Percentiles rank a stretch among this genome's conserved stretches.
These are phyloP conservation scores for Tetropium fuscum DNA, from an alignment of 2,888 invertebrate genomes.

Conservation along the genomic window DNA sequence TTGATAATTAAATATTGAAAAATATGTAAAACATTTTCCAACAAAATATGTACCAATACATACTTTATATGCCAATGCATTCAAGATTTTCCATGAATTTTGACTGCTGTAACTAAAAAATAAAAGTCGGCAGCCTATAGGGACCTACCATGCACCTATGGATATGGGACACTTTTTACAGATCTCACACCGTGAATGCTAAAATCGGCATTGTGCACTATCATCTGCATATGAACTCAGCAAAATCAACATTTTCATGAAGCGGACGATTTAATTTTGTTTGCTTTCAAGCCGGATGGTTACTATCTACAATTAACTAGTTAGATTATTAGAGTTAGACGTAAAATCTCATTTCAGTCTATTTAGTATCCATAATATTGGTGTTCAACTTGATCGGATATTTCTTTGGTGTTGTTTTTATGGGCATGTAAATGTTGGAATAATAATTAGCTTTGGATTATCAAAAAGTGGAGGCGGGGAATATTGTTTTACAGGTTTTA, in stretches of 20 bases:
- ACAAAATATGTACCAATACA: too few species aligned
- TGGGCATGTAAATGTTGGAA: conserved; percentile 15
- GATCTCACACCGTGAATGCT: conserved; percentile 39
- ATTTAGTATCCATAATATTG: conserved; percentile 1
- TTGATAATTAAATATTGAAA: too few species aligned
- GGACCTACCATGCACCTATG: conserved; percentile 21
- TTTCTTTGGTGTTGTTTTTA: conserved; percentile 12
- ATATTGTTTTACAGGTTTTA: conserved; percentile 7
- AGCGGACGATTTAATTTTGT: conserved; percentile 11
- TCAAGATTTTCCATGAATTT: conserved; percentile 9
- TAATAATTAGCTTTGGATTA: conserved; percentile 7
- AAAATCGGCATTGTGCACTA: conserved; percentile 40
- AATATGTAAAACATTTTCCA: too few species aligned
- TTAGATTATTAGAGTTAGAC: conserved; percentile 10
- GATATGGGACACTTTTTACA: conserved; percentile 23
- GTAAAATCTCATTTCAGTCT: conserved; percentile 1
- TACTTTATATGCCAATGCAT: too few species aligned
- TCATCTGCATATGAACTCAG: conserved; percentile 32
- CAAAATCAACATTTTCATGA: conserved; percentile 31
- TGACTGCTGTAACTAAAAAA: conserved; percentile 30
- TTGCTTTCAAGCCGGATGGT: conserved; percentile 15
- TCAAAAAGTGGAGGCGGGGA: neutral
- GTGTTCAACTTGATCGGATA: neutral
- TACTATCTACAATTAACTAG: neutral
- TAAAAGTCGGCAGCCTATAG: conserved; percentile 57